Evolutionary conservation across 2,113 vertebrate genomes (phyloP).

Genomic region (Poecilia latipinna): DNA sequence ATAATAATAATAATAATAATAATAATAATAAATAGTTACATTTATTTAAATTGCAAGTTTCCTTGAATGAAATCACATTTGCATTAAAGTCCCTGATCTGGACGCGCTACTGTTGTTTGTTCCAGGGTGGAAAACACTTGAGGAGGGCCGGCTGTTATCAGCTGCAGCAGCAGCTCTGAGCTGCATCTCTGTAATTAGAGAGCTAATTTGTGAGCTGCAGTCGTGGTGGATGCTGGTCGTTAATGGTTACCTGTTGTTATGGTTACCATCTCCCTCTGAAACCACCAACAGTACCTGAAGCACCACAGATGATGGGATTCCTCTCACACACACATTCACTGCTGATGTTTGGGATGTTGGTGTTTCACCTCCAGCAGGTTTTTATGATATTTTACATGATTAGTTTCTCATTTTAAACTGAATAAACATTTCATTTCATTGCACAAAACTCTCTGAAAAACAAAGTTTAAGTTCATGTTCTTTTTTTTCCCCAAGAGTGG

Average conservation of each 20-base stretch:
- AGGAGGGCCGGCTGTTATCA: slow-evolving; percentile 38
- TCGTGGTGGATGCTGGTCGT: slow-evolving; percentile 72
- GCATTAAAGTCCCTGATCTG: not conserved
- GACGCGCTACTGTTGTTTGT: not conserved
- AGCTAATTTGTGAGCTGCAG: slow-evolving; percentile 65
- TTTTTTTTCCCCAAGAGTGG: not conserved
- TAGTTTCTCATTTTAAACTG: not conserved
- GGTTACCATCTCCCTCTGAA: slow-evolving; percentile 78
- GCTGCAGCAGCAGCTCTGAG: slow-evolving; percentile 54
- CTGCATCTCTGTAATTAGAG: slow-evolving; percentile 75
- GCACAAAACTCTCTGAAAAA: not conserved
- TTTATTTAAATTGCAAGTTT: not conserved
- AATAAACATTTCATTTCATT: not conserved
- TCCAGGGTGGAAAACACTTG: not conserved
- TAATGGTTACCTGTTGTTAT: slow-evolving; percentile 83
- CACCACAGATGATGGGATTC: slow-evolving; percentile 34
- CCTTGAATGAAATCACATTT: not conserved
- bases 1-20: no score
- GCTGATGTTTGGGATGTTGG: not conserved
- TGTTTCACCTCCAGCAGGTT: not conserved
- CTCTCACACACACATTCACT: slow-evolving; percentile 13
- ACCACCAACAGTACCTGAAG: slow-evolving; percentile 61
- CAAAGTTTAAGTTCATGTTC: not conserved
- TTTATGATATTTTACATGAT: not conserved
- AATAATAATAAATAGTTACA: no score